phyloP scores from a whole-genome alignment of 53 echinoderm and acorn worm species.

The Glandiceps talaboti region DNA sequence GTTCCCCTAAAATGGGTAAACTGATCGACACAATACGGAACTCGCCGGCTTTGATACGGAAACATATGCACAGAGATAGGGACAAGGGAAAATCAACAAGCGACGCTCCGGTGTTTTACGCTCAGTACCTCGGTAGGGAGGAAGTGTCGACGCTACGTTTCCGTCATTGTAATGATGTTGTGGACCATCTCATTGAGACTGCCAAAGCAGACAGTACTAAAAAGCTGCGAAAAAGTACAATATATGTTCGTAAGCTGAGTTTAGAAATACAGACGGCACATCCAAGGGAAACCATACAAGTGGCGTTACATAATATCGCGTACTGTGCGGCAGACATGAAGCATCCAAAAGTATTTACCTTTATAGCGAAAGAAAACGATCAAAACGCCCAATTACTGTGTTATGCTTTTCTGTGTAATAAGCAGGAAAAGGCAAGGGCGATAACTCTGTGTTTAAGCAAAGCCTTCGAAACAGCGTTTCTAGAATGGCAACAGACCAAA shows the following conservation, averaged over 20 bases:
- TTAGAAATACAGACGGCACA: not conserved
- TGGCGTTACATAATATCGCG: not conserved
- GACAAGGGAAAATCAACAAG: not conserved
- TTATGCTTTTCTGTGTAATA: not conserved
- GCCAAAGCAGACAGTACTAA: not conserved
- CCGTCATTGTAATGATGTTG: not conserved
- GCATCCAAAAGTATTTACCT: not conserved
- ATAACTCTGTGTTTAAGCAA: not conserved
- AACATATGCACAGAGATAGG: not conserved
- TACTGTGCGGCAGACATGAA: not conserved
- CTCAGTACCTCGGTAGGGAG: constrained; percentile 36
- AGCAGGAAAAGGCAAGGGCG: not conserved
- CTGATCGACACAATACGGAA: not conserved
- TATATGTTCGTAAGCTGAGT: not conserved
- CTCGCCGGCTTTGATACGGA: not conserved
- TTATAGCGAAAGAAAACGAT: not conserved
- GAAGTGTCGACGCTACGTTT: constrained; percentile 15
- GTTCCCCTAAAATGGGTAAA: not conserved
- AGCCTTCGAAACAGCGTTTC: not conserved
- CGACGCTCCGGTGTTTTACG: constrained; percentile 30
- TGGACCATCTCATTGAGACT: not conserved
- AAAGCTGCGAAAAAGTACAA: not conserved
- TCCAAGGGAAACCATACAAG: not conserved
- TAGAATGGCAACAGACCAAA: not conserved
- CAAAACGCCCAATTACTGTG: not conserved